phyloP scores from a whole-genome alignment of 2,113 vertebrate species.

The Mus musculus region DNA sequence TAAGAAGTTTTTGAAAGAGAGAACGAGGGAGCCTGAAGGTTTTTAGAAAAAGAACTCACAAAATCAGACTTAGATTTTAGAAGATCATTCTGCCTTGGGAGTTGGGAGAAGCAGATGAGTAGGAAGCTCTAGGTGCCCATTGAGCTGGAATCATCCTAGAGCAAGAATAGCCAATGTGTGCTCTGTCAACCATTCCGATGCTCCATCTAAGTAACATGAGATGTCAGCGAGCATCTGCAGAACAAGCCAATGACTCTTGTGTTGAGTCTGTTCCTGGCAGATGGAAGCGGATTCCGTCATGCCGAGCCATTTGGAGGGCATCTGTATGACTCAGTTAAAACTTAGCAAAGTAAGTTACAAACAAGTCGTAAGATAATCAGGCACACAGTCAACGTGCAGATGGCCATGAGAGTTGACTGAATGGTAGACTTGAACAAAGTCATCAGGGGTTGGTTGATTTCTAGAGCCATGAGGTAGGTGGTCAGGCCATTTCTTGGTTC shows the following conservation, averaged over 20 bases:
- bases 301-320: neutral
- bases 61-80: slow-evolving; percentile 1
- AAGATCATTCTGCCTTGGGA: neutral
- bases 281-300: neutral
- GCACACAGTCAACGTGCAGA: neutral
- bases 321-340: neutral
- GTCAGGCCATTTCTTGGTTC: neutral
- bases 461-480: neutral
- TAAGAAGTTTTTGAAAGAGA: neutral
- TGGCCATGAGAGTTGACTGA: neutral
- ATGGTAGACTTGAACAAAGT: neutral
- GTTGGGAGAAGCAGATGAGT: neutral
- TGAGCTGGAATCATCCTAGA: neutral
- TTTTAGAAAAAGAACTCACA: neutral
- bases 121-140: neutral
- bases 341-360: neutral
- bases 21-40: neutral
- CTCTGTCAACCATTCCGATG: neutral
- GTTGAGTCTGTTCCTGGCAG: neutral
- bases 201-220: neutral
- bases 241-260: neutral
- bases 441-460: too few relatives aligned
- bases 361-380: neutral
- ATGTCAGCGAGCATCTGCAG: neutral
- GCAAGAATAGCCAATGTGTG: neutral